phyloP scores from a whole-genome alignment of 2,797 vertebrate species.

The Melanotaenia pygmaea region DNA sequence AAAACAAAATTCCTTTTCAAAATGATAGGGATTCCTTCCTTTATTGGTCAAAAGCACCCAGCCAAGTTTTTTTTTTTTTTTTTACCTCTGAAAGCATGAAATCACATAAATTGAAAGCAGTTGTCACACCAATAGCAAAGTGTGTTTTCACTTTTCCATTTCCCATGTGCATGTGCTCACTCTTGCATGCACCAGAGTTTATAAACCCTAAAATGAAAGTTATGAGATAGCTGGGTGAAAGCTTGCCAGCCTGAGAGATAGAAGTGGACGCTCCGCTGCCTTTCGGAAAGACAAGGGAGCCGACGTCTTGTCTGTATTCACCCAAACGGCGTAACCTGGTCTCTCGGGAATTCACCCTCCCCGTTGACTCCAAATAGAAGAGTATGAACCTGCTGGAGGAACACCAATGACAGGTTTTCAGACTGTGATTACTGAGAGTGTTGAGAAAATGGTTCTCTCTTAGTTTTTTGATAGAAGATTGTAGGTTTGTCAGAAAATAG shows the following conservation, averaged over 20 bases:
- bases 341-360: constrained; percentile 47
- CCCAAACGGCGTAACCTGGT: constrained; percentile 43
- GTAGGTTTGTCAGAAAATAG: constrained; percentile 17
- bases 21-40: constrained; percentile 21
- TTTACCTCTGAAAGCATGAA: constrained; percentile 29
- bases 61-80: background rate
- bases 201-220: constrained; percentile 75
- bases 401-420: constrained; percentile 29
- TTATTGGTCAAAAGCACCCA: constrained; percentile 13
- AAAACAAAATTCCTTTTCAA: constrained; percentile 6
- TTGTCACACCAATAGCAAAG: constrained; percentile 20
- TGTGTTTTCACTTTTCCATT: constrained; percentile 55
- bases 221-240: constrained; percentile 68
- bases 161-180: constrained; percentile 55
- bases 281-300: constrained; percentile 64
- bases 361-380: constrained; percentile 57
- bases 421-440: constrained; percentile 26
- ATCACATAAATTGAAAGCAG: constrained; percentile 39
- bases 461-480: constrained; percentile 1
- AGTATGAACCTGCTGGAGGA: constrained; percentile 23
- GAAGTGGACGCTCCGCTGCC: constrained; percentile 68
- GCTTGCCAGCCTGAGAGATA: constrained; percentile 69
- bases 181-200: constrained; percentile 72
- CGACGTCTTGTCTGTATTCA: constrained; percentile 56
- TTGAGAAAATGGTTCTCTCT: constrained; percentile 20